phyloP scores from a whole-genome alignment of 2,113 vertebrate species.

The Mirza zaza region DNA sequence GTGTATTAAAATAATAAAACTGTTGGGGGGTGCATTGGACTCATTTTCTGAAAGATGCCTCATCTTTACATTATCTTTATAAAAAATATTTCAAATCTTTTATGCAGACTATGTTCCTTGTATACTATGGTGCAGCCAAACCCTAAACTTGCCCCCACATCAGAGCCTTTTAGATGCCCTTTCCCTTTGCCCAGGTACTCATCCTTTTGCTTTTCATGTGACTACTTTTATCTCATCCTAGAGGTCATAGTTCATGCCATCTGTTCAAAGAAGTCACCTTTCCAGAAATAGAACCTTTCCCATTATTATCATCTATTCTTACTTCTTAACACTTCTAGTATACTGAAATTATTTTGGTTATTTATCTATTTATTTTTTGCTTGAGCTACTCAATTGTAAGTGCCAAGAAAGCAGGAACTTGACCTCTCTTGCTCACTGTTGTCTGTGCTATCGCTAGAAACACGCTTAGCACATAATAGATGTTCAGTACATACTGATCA shows the following conservation, averaged over 20 bases:
- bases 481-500: background rate
- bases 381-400: background rate
- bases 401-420: background rate
- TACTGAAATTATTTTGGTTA: background rate
- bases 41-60: background rate
- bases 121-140: background rate
- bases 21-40: background rate
- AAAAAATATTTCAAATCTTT: background rate
- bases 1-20: background rate
- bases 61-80: background rate
- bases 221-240: background rate
- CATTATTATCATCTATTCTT: background rate
- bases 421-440: background rate
- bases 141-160: background rate
- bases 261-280: background rate
- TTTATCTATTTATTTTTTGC: background rate
- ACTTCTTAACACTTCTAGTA: background rate
- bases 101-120: background rate
- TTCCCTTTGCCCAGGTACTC: background rate
- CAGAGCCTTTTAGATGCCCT: background rate
- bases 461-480: background rate
- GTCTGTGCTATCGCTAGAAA: background rate
- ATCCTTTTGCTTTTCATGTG: background rate
- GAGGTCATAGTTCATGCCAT: background rate
- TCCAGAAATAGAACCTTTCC: background rate